These are phyloP conservation scores for Oscheius sp. DNA, from an alignment of 2,888 invertebrate species.

Conservation along the genomic window DNA sequence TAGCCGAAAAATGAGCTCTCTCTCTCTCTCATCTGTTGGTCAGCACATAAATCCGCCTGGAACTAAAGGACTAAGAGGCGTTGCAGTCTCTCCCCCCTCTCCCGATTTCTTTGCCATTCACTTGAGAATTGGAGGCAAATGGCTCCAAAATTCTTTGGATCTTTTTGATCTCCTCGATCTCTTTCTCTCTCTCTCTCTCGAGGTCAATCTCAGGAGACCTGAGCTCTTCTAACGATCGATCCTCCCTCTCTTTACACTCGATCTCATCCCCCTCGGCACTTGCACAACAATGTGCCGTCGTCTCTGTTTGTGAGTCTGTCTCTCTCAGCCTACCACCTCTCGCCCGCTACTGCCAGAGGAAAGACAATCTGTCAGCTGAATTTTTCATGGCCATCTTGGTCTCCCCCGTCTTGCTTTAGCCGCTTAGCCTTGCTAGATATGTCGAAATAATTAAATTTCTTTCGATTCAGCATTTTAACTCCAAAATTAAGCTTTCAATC, in stretches of 20 bases:
- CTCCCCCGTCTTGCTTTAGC: too few species aligned
- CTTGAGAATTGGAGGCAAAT: neutral
- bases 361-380: conserved; percentile 23
- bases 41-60: neutral
- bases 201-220: neutral
- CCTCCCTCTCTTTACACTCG: conserved; percentile 17
- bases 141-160: neutral
- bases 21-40: neutral
- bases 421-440: too few species aligned
- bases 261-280: neutral
- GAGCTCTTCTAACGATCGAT: neutral
- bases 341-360: neutral
- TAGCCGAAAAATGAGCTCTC: neutral
- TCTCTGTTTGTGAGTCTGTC: neutral
- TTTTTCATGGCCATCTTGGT: conserved; percentile 15
- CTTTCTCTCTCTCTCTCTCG: neutral
- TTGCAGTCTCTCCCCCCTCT: too few species aligned
- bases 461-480: too few species aligned
- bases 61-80: too few species aligned
- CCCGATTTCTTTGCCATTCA: too few species aligned
- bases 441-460: too few species aligned
- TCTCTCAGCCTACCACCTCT: neutral
- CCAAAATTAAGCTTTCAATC: too few species aligned
- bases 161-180: neutral
- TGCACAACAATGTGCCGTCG: neutral